These are phyloP conservation scores for Microdon myrmicae DNA, from an alignment of 2,888 invertebrate genomes.

Conservation along the genomic window DNA sequence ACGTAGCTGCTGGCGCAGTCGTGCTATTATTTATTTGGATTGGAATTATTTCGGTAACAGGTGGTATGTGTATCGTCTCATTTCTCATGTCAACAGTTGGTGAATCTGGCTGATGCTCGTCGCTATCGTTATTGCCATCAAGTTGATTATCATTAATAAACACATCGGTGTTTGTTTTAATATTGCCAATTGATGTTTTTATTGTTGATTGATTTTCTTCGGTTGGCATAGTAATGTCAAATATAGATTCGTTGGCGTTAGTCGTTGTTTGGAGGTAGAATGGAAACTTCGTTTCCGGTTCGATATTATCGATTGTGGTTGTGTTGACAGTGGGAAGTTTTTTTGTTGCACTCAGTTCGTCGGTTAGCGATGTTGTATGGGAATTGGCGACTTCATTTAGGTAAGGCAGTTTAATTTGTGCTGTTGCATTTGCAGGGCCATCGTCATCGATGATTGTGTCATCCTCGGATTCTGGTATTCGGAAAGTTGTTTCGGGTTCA, in stretches of 20 bases:
- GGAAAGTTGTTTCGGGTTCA: slow-evolving; percentile 30
- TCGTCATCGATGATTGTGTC: slow-evolving; percentile 32
- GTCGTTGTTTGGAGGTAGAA: background rate
- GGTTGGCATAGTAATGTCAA: slow-evolving; percentile 14
- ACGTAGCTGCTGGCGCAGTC: slow-evolving; percentile 29
- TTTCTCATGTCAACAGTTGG: no score
- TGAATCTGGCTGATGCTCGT: slow-evolving; percentile 11
- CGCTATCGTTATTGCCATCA: slow-evolving; percentile 36
- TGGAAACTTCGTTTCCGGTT: slow-evolving; percentile 20
- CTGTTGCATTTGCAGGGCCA: slow-evolving; percentile 30
- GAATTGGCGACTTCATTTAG: slow-evolving; percentile 38
- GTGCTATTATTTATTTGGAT: slow-evolving; percentile 36
- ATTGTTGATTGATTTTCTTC: slow-evolving; percentile 18
- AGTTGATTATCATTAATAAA: slow-evolving; percentile 54
- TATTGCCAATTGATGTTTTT: background rate
- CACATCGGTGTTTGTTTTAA: slow-evolving; percentile 4
- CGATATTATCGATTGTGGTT: slow-evolving; percentile 33
- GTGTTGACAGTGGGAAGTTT: slow-evolving; percentile 50
- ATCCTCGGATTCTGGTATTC: slow-evolving; percentile 24
- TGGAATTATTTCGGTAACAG: slow-evolving; percentile 12
- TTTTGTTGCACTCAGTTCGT: slow-evolving; percentile 47
- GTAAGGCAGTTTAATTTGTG: slow-evolving; percentile 14
- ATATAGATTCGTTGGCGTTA: slow-evolving; percentile 1
- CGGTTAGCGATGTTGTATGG: slow-evolving; percentile 52
- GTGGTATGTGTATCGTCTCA: no score